phyloP scores from a whole-genome alignment of 1,140 invertebrate genomes.

The Elysia chlorotica region DNA sequence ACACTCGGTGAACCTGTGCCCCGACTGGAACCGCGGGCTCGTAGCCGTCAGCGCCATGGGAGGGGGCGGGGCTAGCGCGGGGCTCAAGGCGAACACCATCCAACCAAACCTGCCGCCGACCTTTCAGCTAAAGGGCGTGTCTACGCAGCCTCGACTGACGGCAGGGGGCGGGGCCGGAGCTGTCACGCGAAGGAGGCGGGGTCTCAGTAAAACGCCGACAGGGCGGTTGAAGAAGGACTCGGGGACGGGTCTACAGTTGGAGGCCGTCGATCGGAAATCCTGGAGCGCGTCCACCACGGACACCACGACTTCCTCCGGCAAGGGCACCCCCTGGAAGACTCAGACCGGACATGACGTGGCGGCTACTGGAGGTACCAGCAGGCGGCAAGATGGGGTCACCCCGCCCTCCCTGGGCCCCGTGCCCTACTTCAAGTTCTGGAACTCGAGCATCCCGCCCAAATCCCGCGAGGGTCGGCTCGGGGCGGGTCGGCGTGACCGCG shows the following conservation, averaged over 20 bases:
- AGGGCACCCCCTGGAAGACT: not conserved
- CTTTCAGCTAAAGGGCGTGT: slow-evolving; percentile 16
- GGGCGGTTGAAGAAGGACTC: not conserved
- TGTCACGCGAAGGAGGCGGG: too few relatives aligned
- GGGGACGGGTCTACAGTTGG: not conserved
- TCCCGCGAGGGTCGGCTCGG: not conserved
- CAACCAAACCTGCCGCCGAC: slow-evolving; percentile 13
- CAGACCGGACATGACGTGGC: too few relatives aligned
- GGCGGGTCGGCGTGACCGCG: not conserved
- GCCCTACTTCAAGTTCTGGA: slow-evolving; percentile 30
- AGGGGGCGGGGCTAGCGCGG: not conserved
- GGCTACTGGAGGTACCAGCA: not conserved
- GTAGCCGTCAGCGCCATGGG: not conserved
- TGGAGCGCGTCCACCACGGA: slow-evolving; percentile 8
- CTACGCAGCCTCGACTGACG: not conserved
- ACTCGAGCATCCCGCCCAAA: slow-evolving; percentile 5
- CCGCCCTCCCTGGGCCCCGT: not conserved
- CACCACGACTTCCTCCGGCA: not conserved
- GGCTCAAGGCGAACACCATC: not conserved
- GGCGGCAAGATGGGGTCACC: not conserved
- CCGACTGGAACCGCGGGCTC: not conserved
- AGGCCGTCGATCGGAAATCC: not conserved
- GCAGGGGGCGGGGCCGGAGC: too few relatives aligned
- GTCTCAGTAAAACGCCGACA: not conserved
- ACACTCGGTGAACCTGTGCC: slow-evolving; percentile 11